phyloP scores from a whole-genome alignment of 2,113 vertebrate species.

The Leuciscus idus region DNA sequence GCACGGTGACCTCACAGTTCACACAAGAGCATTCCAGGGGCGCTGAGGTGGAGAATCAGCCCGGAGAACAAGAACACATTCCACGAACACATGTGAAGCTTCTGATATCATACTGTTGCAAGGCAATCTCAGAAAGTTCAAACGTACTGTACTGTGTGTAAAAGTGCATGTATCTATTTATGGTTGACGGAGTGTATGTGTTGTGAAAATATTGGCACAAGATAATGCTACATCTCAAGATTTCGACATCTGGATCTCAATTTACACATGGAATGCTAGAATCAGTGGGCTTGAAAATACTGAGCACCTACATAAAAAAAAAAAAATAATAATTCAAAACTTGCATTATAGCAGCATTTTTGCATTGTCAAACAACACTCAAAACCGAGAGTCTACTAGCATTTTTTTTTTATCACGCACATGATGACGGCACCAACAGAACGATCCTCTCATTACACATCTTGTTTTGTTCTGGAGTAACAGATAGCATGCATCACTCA shows the following conservation, averaged over 20 bases:
- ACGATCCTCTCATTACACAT: background rate
- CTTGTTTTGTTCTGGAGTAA: background rate
- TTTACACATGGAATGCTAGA: background rate
- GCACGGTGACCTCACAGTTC: conserved; percentile 56
- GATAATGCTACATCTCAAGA: background rate
- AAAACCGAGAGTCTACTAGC: background rate
- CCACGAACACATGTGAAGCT: conserved; percentile 61
- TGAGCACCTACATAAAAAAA: background rate
- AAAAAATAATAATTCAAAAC: background rate
- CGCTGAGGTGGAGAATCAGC: conserved; percentile 34
- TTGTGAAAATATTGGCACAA: background rate
- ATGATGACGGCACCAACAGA: background rate
- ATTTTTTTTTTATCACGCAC: background rate
- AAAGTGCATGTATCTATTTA: background rate
- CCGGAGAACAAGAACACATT: conserved; percentile 41
- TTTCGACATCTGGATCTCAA: background rate
- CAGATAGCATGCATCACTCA: background rate
- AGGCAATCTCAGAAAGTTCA: background rate
- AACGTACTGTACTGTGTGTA: too few relatives aligned
- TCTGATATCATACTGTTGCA: conserved; percentile 12
- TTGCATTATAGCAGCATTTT: background rate
- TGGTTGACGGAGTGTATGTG: background rate
- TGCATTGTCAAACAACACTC: background rate
- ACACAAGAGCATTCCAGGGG: conserved; percentile 67
- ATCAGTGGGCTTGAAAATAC: background rate